These are phyloP conservation scores for Mastomys coucha DNA, from an alignment of 2,113 vertebrate species.

Conservation along the genomic window DNA sequence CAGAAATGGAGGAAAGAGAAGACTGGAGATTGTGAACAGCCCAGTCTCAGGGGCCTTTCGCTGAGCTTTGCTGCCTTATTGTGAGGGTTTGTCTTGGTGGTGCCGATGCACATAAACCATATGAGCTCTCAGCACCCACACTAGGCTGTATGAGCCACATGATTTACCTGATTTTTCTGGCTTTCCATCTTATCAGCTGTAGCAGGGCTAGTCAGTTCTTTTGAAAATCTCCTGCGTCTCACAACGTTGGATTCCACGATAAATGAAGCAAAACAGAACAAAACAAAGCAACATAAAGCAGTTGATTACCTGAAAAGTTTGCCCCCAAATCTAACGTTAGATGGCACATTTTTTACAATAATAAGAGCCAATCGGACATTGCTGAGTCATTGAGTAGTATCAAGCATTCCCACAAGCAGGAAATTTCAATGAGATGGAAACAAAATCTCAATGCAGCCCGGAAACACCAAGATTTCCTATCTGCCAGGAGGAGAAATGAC, in stretches of 20 bases:
- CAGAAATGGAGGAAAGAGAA: not conserved
- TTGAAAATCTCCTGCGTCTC: not conserved
- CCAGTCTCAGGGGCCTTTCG: not conserved
- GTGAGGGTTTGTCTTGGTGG: not conserved
- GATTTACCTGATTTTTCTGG: not conserved
- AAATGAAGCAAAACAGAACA: not conserved
- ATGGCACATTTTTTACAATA: conserved; percentile 20
- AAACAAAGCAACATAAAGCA: not conserved
- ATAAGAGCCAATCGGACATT: not conserved
- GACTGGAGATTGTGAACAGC: not conserved
- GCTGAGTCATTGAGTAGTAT: not conserved
- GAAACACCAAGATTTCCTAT: conserved; percentile 55
- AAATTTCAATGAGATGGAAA: conserved; percentile 36
- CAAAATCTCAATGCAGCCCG: conserved; percentile 8
- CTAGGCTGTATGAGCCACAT: not conserved
- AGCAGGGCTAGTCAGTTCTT: not conserved
- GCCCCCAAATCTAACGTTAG: conserved; percentile 31
- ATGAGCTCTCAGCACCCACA: too few species aligned
- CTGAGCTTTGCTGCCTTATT: not conserved
- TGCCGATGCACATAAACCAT: not conserved
- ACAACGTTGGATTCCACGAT: not conserved
- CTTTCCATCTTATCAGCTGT: not conserved
- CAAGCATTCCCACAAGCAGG: not conserved
- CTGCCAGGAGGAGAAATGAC: conserved; percentile 51
- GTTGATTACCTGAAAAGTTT: conserved; percentile 11